phyloP scores from a whole-genome alignment of 2,888 invertebrate genomes.

The Lasioglossum vierecki region DNA sequence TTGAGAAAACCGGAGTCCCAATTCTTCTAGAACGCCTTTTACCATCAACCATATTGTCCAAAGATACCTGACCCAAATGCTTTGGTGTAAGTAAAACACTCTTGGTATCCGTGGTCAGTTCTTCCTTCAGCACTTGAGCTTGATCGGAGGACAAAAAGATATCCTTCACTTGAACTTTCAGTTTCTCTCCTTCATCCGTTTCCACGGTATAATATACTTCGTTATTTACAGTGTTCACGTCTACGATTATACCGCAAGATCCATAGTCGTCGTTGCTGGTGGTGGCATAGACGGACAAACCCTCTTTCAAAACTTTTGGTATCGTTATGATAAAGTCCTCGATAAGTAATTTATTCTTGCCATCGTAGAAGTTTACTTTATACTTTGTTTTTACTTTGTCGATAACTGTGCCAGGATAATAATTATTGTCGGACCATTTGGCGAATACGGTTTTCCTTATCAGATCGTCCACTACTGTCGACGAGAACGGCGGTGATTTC shows the following conservation, averaged over 20 bases:
- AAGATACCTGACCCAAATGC: constrained; percentile 72
- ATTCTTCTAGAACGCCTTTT: constrained; percentile 75
- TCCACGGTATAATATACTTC: constrained; percentile 74
- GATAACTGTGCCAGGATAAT: constrained; percentile 87
- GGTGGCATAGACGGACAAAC: constrained; percentile 77
- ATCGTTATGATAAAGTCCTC: constrained; percentile 87
- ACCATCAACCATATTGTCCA: constrained; percentile 79
- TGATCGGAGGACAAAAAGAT: constrained; percentile 79
- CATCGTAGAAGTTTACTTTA: constrained; percentile 88
- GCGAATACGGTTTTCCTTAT: constrained; percentile 85
- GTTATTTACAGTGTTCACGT: constrained; percentile 60
- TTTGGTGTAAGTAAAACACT: constrained; percentile 75
- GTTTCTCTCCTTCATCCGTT: constrained; percentile 75
- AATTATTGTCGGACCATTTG: constrained; percentile 89
- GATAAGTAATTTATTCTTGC: constrained; percentile 86
- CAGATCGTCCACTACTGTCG: constrained; percentile 64
- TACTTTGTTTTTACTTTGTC: constrained; percentile 87
- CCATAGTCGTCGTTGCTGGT: constrained; percentile 73
- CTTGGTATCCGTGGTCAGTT: constrained; percentile 55
- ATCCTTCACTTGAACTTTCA: constrained; percentile 74
- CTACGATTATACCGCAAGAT: constrained; percentile 76
- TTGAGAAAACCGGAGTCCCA: constrained; percentile 62
- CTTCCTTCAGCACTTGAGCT: constrained; percentile 77
- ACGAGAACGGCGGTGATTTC: constrained; percentile 21
- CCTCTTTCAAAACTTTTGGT: constrained; percentile 68